These are phyloP conservation scores for Hydractinia echinata DNA, from an alignment of 30 jellyfish, hydroid and myxozoan genomes.

Conservation along the genomic window DNA sequence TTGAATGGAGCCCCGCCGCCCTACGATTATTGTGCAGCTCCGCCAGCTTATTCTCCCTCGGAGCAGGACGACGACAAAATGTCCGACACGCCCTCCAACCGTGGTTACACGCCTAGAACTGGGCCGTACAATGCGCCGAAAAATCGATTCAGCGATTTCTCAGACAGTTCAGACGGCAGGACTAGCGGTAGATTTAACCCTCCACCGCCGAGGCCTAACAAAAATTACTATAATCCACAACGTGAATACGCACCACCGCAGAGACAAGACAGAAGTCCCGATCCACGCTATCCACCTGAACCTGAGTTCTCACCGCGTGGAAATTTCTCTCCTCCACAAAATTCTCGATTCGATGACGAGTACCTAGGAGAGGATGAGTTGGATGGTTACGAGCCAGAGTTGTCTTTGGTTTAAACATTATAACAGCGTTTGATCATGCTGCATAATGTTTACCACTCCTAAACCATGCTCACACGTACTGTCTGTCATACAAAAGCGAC, in stretches of 20 bases:
- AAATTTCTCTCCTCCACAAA: constrained; percentile 29
- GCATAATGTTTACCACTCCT: too few relatives aligned
- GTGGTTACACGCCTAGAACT: background rate
- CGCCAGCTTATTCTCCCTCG: constrained; percentile 87
- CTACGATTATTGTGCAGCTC: constrained; percentile 72
- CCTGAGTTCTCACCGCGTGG: constrained; percentile 16
- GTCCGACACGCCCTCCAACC: constrained; percentile 11
- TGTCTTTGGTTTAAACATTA: constrained; percentile 24
- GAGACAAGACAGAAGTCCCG: constrained; percentile 13
- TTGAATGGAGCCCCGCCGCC: constrained; percentile 92
- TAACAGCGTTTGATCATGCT: too few relatives aligned
- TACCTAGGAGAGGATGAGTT: constrained; percentile 8
- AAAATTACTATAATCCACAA: constrained; percentile 9
- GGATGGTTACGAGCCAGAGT: constrained; percentile 30
- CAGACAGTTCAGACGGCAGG: constrained; percentile 25
- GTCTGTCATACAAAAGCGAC: too few relatives aligned
- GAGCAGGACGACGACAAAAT: constrained; percentile 22
- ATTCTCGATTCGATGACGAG: constrained; percentile 26
- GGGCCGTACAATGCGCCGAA: constrained; percentile 26
- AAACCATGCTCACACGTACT: too few relatives aligned
- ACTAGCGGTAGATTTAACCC: background rate
- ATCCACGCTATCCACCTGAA: constrained; percentile 32
- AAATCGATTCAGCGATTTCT: constrained; percentile 23
- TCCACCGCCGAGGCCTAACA: background rate
- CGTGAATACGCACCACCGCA: background rate